Base-by-base conservation (phyloP, 1,140 invertebrate species). In the Hylaeus anthracinus region DNA sequence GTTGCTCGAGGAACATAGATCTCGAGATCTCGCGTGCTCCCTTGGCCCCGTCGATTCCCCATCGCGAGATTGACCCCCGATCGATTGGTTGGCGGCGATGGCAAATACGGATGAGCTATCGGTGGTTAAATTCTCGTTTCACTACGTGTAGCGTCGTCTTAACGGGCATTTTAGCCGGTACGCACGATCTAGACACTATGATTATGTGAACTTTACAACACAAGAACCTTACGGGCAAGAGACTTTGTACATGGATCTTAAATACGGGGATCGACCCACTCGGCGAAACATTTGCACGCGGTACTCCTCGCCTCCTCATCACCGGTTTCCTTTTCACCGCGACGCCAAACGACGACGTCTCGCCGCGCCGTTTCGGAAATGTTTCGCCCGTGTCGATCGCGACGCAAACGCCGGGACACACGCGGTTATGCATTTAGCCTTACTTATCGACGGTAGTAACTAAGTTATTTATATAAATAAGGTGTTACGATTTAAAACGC, bases 141-240 rank as follows among this genome's bases (percentile, higher is more conserved):
- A 91, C 91, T 92, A 92, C 90, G 86, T 90, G 83, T 91, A 87
- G 85, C 83, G 87, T 88, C 86, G 86, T 87, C 80, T 88, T 87
- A 88, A 87, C 79, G 83, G 83, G 77, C 80, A 15, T 56, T 82
- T 90, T 91, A 90, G 87, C 88, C 89, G 85, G 88, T 93, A 93
- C 87, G 82, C 82, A 87, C 82, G 82, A 81, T 77, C 91, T 93
- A 93, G 91, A 92, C 86, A 88, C 92, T 93, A 93, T 92, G 92
- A 92, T 93, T 93, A 93, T 91, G 91, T 93, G 91, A 93, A 93
- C 90, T 93, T 93, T 93, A 93, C 92, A 93, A 93, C 92, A 93
- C 92, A 93, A 93, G 91, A 91, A 91, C 86, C 91, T 93, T 92
- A 93, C 86, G 84, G 77, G 90, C 90, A 92, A 92, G 90, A 93